A percentile compares a stretch with the other conserved stretches of the same genome.
Evolutionary conservation across 2,888 invertebrate species (phyloP).

Genomic region (Diplolepis rosae): DNA sequence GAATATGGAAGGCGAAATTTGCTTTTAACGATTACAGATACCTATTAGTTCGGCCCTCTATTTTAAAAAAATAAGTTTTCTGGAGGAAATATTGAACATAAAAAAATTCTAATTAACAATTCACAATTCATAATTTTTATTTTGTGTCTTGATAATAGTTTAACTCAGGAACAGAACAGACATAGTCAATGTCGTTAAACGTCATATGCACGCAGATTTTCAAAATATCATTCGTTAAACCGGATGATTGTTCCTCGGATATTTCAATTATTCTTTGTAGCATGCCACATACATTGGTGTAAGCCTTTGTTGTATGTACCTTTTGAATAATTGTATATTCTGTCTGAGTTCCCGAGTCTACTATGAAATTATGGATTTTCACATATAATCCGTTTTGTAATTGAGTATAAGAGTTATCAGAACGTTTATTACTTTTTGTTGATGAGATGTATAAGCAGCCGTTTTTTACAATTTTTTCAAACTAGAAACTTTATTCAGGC

Average conservation of each 20-base stretch:
- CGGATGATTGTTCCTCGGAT: background rate
- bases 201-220: constrained; percentile 30
- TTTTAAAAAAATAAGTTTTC: no score
- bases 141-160: constrained; percentile 33
- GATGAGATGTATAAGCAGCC: constrained; percentile 33
- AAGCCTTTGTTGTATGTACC: constrained; percentile 19
- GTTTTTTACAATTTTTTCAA: constrained; percentile 28
- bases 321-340: constrained; percentile 35
- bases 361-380: constrained; percentile 29
- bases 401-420: constrained; percentile 31
- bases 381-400: constrained; percentile 21
- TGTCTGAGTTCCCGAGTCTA: background rate
- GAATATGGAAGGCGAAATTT: no score
- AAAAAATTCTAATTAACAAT: no score
- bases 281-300: constrained; percentile 4
- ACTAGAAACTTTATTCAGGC: constrained; percentile 12
- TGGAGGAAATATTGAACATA: no score
- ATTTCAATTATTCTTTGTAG: constrained; percentile 16
- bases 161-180: constrained; percentile 18
- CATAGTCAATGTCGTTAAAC: background rate
- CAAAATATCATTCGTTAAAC: constrained; percentile 12
- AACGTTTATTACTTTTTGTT: constrained; percentile 15
- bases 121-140: no score
- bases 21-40: no score
- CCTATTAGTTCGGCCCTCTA: no score